These are phyloP conservation scores for Agriopis aurantiaria DNA, from an alignment of 2,888 invertebrate species.

Conservation along the genomic window DNA sequence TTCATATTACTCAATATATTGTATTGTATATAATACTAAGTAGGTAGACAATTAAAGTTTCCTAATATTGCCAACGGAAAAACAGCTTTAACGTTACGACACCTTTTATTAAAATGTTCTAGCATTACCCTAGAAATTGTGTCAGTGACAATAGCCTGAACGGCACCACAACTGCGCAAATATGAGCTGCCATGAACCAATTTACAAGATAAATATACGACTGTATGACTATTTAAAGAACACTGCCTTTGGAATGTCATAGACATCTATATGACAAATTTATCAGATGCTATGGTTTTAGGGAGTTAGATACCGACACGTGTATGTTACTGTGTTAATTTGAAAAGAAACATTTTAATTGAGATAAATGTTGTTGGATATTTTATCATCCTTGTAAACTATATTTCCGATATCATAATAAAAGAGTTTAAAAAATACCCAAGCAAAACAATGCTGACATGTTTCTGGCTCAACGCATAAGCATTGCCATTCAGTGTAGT, in stretches of 20 bases:
- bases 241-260: conserved; percentile 49
- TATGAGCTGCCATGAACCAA: conserved; percentile 73
- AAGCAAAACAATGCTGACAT: too few relatives aligned
- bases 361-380: neutral
- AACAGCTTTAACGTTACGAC: conserved; percentile 43
- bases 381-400: neutral
- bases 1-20: neutral
- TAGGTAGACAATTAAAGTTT: conserved; percentile 3
- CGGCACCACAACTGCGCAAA: conserved; percentile 69
- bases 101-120: conserved; percentile 56
- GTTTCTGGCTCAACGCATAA: too few relatives aligned
- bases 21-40: neutral
- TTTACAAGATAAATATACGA: conserved; percentile 67
- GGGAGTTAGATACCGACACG: conserved; percentile 13
- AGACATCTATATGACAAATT: conserved; percentile 32
- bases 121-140: conserved; percentile 73
- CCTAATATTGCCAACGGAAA: conserved; percentile 12
- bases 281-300: conserved; percentile 19
- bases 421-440: too few relatives aligned
- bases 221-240: conserved; percentile 59
- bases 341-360: conserved; percentile 13
- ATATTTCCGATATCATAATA: neutral
- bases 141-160: conserved; percentile 71
- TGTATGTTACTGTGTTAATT: conserved; percentile 25
- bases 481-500: too few relatives aligned